Percentiles rank a stretch among this genome's conserved stretches.
phyloP scores from a whole-genome alignment of 2,113 vertebrate genomes.

The Melospiza georgiana region DNA sequence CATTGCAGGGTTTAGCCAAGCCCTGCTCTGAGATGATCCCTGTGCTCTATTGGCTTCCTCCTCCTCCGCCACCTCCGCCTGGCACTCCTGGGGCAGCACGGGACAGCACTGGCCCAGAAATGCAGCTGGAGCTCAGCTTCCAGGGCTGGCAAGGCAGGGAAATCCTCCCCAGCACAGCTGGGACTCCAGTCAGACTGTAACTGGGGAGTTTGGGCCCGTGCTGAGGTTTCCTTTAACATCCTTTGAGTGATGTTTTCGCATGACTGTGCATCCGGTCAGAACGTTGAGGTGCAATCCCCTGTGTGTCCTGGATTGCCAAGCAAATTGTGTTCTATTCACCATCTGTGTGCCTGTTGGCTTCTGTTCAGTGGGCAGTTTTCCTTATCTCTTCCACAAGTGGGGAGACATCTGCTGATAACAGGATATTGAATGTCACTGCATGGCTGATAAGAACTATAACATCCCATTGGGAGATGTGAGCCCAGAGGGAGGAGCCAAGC shows the following conservation, averaged over 20 bases:
- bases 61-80: background rate
- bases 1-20: background rate
- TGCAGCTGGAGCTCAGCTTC: background rate
- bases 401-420: no score
- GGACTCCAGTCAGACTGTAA: background rate
- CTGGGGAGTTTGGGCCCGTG: background rate
- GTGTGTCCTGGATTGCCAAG: background rate
- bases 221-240: accelerated
- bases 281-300: background rate
- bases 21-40: background rate
- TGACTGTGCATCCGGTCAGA: background rate
- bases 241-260: background rate
- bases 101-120: background rate
- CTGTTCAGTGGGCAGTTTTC: no score
- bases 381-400: no score
- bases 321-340: no score
- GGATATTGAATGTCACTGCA: no score
- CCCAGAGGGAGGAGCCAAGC: no score
- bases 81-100: accelerated
- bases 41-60: background rate
- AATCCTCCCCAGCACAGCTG: background rate
- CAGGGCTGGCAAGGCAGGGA: background rate
- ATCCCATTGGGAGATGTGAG: no score
- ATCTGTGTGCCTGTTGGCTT: no score
- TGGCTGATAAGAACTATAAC: no score